Evolutionary conservation across 2,888 invertebrate species (phyloP).

Genomic region (Cheilosia grossa): DNA sequence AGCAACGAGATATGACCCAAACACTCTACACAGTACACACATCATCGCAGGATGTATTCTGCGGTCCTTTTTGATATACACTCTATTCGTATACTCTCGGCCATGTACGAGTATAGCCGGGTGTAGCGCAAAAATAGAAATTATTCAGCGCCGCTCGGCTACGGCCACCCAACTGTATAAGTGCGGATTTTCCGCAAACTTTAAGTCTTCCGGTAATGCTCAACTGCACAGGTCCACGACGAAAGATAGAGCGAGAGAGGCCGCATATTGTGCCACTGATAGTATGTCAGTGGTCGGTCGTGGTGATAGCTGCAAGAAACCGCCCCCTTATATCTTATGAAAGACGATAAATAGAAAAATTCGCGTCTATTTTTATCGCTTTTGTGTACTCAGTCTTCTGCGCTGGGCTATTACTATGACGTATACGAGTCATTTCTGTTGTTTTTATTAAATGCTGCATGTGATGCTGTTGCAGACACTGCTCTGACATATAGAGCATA

Average conservation of each 20-base stretch:
- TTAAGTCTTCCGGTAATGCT: constrained; percentile 4
- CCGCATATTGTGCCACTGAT: background rate
- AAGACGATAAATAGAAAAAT: constrained; percentile 14
- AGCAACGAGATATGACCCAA: constrained; percentile 19
- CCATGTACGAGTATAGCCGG: constrained; percentile 13
- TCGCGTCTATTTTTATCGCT: constrained; percentile 32
- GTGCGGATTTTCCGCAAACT: constrained; percentile 19
- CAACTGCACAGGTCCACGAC: constrained; percentile 12
- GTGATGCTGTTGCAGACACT: constrained; percentile 11
- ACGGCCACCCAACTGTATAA: too few species aligned
- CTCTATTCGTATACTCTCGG: background rate
- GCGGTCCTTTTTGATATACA: background rate
- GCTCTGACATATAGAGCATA: background rate
- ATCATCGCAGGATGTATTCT: background rate
- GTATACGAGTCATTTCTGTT: constrained; percentile 19
- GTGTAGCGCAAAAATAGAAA: constrained; percentile 35
- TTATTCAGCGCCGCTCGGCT: constrained; percentile 8
- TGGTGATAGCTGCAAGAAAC: background rate
- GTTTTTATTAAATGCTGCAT: constrained; percentile 29
- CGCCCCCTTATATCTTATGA: background rate
- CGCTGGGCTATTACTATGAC: constrained; percentile 29
- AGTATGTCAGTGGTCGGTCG: background rate
- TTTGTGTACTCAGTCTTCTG: constrained; percentile 30
- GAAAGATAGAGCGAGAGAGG: background rate
- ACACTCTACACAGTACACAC: background rate